These are phyloP conservation scores for Sebastes taczanowskii DNA, from an alignment of 2,797 vertebrate genomes.

Conservation along the genomic window DNA sequence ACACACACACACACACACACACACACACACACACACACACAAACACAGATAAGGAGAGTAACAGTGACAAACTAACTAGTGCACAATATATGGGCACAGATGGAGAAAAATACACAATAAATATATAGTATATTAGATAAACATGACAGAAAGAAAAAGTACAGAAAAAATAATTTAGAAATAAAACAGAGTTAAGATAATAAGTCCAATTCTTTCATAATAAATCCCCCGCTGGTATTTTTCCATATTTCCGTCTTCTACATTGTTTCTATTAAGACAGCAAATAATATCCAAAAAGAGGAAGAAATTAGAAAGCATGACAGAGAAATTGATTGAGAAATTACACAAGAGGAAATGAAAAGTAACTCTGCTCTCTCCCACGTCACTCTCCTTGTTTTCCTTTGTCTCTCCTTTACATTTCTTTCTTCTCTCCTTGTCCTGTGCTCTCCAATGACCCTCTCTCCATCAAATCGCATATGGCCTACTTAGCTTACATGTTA, in stretches of 20 bases:
- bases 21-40: slow-evolving; percentile 5
- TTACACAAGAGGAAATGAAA: not conserved
- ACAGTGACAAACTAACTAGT: slow-evolving; percentile 14
- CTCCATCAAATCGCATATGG: slow-evolving; percentile 8
- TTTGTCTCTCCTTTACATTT: not conserved
- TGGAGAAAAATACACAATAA: not conserved
- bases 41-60: slow-evolving; percentile 29
- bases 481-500: slow-evolving; percentile 35
- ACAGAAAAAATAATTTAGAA: not conserved
- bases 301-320: not conserved
- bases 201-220: not conserved
- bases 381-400: not conserved
- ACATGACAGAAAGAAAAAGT: not conserved
- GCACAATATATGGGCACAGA: slow-evolving; percentile 23
- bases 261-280: not conserved
- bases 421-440: not conserved
- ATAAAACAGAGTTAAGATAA: not conserved
- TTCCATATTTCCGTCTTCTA: too few species aligned
- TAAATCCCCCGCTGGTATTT: not conserved
- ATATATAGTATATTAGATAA: not conserved
- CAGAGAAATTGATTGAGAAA: not conserved
- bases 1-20: slow-evolving; percentile 27
- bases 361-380: not conserved
- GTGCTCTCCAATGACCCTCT: not conserved
- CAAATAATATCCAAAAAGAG: not conserved